A percentile compares a stretch with the other conserved stretches of the same genome.
phyloP scores from a whole-genome alignment of 2,888 invertebrate genomes.

The Ditylenchus weischeri region DNA sequence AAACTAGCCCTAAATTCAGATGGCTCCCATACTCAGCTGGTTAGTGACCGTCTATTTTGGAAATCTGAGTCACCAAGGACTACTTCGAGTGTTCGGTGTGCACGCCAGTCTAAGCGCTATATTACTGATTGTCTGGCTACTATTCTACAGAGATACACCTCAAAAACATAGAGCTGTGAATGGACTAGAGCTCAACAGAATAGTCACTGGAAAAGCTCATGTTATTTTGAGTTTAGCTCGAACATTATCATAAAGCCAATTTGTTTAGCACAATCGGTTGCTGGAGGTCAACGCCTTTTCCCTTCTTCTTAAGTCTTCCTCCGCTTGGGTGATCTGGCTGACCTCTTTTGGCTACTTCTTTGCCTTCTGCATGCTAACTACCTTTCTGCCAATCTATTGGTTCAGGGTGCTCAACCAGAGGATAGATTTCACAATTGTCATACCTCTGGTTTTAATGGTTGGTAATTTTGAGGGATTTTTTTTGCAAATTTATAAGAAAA shows the following conservation, averaged over 20 bases:
- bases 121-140: conserved; percentile 39
- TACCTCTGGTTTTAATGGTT: conserved; percentile 25
- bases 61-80: conserved; percentile 10
- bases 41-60: conserved; percentile 2
- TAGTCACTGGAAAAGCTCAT: conserved; percentile 48
- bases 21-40: conserved; percentile 30
- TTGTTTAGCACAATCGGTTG: background rate
- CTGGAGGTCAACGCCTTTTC: conserved; percentile 13
- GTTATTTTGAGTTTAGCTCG: conserved; percentile 13
- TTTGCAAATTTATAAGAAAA: too few species aligned
- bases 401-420: conserved; percentile 13
- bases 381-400: conserved; percentile 45
- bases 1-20: conserved; percentile 8
- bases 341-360: conserved; percentile 44
- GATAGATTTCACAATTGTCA: conserved; percentile 6
- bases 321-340: conserved; percentile 47
- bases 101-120: conserved; percentile 22
- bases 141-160: conserved; percentile 50
- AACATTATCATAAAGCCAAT: background rate
- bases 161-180: conserved; percentile 50
- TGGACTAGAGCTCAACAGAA: conserved; percentile 50
- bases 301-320: conserved; percentile 35
- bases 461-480: too few species aligned
- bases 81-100: conserved; percentile 18
- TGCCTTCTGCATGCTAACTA: conserved; percentile 37